Conservation (phyloP, 2,797 vertebrate genomes). For the Aeoliscus strigatus region DNA sequence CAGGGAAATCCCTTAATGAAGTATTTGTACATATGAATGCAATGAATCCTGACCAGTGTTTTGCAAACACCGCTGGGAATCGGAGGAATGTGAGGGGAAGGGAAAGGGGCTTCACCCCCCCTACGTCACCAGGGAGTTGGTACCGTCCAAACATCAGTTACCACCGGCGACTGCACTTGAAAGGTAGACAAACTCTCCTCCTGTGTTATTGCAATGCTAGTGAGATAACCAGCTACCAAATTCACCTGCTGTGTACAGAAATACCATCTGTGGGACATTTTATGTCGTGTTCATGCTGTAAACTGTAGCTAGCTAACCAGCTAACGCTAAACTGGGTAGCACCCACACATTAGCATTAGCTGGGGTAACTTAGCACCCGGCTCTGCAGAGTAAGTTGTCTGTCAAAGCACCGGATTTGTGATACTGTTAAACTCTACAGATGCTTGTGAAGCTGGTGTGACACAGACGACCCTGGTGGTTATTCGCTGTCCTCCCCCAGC, state of each 20-base stretch:
- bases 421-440: too few relatives aligned
- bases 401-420: not conserved
- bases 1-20: not conserved
- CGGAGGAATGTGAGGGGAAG: not conserved
- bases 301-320: constrained; percentile 35
- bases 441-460: too few relatives aligned
- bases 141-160: constrained; percentile 25
- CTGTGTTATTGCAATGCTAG: not conserved
- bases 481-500: not conserved
- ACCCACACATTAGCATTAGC: constrained; percentile 44
- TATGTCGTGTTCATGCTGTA: constrained; percentile 3
- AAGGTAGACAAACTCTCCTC: constrained; percentile 41
- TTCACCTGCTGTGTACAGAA: not conserved
- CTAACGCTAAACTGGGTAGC: constrained; percentile 32
- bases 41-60: not conserved
- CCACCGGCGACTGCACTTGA: constrained; percentile 28
- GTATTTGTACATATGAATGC: not conserved
- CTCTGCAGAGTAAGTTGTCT: not conserved
- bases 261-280: not conserved
- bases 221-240: not conserved
- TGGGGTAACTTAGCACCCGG: constrained; percentile 18
- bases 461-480: not conserved
- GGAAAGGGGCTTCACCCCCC: not conserved
- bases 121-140: constrained; percentile 38
- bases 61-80: not conserved